A percentile compares a stretch with the other conserved stretches of the same genome.
phyloP scores from a whole-genome alignment of 2,113 vertebrate species.

The Centrocercus urophasianus region DNA sequence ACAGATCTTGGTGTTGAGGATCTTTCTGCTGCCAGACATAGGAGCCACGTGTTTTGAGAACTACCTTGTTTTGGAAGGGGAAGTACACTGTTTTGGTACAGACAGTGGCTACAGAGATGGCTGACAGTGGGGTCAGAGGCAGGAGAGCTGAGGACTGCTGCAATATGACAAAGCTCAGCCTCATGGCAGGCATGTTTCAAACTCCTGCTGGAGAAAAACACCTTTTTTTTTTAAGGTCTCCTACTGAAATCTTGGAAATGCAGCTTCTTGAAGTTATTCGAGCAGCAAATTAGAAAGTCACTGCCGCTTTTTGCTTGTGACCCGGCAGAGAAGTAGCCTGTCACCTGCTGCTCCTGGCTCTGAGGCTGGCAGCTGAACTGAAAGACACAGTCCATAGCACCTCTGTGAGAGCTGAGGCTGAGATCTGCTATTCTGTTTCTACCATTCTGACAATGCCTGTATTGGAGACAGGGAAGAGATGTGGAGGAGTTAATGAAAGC shows the following conservation, averaged over 20 bases:
- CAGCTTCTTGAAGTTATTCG: background rate
- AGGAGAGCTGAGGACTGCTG: background rate
- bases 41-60: background rate
- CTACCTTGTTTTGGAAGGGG: background rate
- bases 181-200: background rate
- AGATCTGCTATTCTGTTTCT: conserved; percentile 76
- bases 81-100: too few relatives aligned
- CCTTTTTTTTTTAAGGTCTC: background rate
- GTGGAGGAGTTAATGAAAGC: conserved; percentile 76
- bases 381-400: background rate
- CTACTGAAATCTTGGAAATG: background rate
- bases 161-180: background rate
- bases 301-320: background rate
- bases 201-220: background rate
- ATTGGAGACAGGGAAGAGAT: background rate
- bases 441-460: conserved; percentile 39
- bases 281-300: background rate
- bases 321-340: background rate
- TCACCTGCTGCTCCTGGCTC: background rate
- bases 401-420: conserved; percentile 60
- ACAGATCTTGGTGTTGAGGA: too few relatives aligned
- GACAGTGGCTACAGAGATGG: background rate
- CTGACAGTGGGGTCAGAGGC: background rate
- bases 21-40: fast-evolving
- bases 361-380: background rate